Base-by-base conservation (phyloP, 1,140 invertebrate genomes). In the Drosophila nebulosa region DNA sequence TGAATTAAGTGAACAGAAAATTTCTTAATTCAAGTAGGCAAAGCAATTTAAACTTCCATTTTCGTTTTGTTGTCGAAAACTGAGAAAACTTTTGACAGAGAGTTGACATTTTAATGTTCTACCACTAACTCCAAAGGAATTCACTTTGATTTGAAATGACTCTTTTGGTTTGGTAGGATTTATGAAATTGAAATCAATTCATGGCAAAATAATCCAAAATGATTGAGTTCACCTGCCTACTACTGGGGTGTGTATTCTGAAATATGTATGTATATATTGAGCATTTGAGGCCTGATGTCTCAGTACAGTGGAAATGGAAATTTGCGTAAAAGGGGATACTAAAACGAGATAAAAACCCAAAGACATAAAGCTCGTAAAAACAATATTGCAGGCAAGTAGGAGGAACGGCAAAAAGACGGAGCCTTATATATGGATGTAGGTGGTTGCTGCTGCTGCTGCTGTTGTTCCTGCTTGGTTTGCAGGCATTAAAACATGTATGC, bases 401-500 rank as follows among this genome's bases (percentile, higher is more conserved):
- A 16, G 39, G 16, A 18, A 39, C 2, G 36, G 36, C 36, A 16
- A 16, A 39, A 1, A 42, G 39, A 18, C 9, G 16, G 7, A 42
- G 14, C n/a, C n/a, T 10, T 18, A 14, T 42, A 12, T 42, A 39
- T 14, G 36, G 12, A 39, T 5, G 36, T 2, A 39, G 36, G 36
- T 4, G 14, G n/a, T n/a, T n/a, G 9, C 1, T 9, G 14, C 36
- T n/a, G 4, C 14, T 16, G 6, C 1, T 36, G 30, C 30, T 32
- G 9, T 32, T 32, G 9, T 32, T 32, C 7, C 16, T 46, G 16
- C 9, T 46, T 46, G 39, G 39, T 46, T 46, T 2, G n/a, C 39
- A 46, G 39, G 39, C 39, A 46, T 46, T 46, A 46, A 46, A 46
- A 18, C 39, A 46, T 46, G 39, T 46, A 46, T 46, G 39, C 39